phyloP scores from a whole-genome alignment of 2,113 vertebrate genomes.

The Jaculus jaculus region DNA sequence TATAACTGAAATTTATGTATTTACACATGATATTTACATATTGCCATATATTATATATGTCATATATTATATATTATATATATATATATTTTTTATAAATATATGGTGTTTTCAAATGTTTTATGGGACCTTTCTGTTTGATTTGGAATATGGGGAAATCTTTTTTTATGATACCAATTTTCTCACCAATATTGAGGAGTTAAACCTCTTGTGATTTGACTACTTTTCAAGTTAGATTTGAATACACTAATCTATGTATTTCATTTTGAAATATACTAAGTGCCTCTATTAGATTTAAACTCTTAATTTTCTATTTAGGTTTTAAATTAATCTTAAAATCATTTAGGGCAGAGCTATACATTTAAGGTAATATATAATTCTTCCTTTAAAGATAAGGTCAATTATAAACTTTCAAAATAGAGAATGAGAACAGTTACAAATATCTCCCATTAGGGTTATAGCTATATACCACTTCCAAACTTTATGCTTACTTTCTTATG shows the following conservation, averaged over 20 bases:
- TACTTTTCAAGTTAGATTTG: background rate
- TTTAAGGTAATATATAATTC: background rate
- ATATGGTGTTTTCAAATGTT: background rate
- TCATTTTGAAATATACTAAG: conserved; percentile 41
- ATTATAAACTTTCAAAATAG: conserved; percentile 3
- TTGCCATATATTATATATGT: background rate
- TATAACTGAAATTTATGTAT: background rate
- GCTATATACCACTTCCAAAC: background rate
- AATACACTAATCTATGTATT: conserved; percentile 15
- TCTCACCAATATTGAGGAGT: background rate
- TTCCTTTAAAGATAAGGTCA: conserved; percentile 30
- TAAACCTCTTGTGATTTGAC: background rate
- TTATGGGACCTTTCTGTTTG: background rate
- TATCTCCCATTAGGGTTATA: background rate
- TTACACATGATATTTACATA: background rate
- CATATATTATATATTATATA: background rate
- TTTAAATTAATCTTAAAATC: conserved; percentile 55
- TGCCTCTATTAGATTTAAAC: conserved; percentile 42
- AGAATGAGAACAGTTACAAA: background rate
- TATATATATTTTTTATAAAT: no score
- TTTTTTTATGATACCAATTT: background rate
- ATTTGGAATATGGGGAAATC: background rate
- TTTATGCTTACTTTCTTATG: background rate
- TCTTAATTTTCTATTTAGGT: conserved; percentile 53
- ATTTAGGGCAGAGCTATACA: background rate